These are phyloP conservation scores for Sminthopsis crassicaudata DNA, from an alignment of 2,113 vertebrate species.

Conservation along the genomic window DNA sequence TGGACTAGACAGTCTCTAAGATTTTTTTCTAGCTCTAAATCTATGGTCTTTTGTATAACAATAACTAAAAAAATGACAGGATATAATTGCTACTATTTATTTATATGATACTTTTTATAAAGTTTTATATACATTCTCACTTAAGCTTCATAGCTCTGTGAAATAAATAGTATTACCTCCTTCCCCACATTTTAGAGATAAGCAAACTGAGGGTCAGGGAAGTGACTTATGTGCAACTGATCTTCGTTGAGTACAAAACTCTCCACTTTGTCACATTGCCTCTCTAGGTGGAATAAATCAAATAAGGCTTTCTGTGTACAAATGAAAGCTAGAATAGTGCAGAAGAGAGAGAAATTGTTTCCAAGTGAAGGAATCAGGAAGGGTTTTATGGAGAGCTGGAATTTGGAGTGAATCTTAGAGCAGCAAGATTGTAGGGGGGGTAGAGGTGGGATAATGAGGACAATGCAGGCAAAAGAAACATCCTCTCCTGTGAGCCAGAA, in stretches of 20 bases:
- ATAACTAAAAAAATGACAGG: background rate
- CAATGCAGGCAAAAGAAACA: background rate
- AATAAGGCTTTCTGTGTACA: background rate
- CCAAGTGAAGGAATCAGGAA: too few species aligned
- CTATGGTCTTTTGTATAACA: background rate
- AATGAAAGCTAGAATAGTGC: background rate
- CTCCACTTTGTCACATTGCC: background rate
- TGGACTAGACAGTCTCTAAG: background rate
- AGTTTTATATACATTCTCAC: background rate
- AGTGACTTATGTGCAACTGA: too few species aligned
- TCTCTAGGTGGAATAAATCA: background rate
- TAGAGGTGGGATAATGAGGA: background rate
- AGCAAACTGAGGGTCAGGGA: background rate
- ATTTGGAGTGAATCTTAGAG: background rate
- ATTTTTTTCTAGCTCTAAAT: background rate
- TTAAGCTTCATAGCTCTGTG: background rate
- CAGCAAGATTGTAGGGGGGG: too few species aligned
- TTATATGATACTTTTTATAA: background rate
- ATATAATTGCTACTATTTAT: too few species aligned
- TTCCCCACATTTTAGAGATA: background rate
- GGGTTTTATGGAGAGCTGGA: too few species aligned
- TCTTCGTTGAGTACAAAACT: background rate
- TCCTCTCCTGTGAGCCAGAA: background rate
- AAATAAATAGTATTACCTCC: background rate
- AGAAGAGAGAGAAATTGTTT: background rate